Base-by-base conservation (phyloP, 2,888 invertebrate genomes). In the Lissocephala sabroskyi region DNA sequence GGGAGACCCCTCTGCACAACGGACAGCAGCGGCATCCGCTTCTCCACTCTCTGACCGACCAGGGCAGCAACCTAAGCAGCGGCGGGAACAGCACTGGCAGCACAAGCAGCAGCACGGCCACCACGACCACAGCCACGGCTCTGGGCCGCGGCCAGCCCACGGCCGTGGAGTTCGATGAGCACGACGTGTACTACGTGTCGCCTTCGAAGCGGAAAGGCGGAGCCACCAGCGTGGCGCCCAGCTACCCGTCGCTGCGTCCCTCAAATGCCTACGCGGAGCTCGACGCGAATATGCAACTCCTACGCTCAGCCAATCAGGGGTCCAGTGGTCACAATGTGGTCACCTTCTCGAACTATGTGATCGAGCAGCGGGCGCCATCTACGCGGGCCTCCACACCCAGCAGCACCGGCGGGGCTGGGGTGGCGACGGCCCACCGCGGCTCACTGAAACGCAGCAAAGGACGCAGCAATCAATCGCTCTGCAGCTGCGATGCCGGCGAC, bases 401-500 rank as follows among this genome's bases (percentile, higher is more conserved):
- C 10, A 37, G 7, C 37, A 16, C 10, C 10, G 16, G 36, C 41
- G 53, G 52, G 41, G 58, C 59, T 55, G 33, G 53, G 60, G 9
- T 5, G 2, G 30, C 6, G 6, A 30, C 30, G 3, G 30, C 52
- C 55, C 62, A 78, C 59, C 82, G 83, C 10, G 83, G 83, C 10
- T 84, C 83, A 6, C 47, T 84, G 32, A 82, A 80, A 45, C 81
- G 84, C 47, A 70, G 62, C 56, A 84, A 84, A 52, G 84, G 82
- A 11, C 83, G 84, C 19, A 85, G 85, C 59, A 83, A 79, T 65
- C 84, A 84, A 51, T 84, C 84, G 53, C 57, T 84, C 1, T 84
- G 84, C 59, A 84, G 85, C 56, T 84, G 84, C 58, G 85, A 84
- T 58, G 84, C 79, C 26, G 84, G 84, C 39, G 82, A 78, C 2